phyloP scores from a whole-genome alignment of 2,113 vertebrate genomes.

The Hymenochirus boettgeri region DNA sequence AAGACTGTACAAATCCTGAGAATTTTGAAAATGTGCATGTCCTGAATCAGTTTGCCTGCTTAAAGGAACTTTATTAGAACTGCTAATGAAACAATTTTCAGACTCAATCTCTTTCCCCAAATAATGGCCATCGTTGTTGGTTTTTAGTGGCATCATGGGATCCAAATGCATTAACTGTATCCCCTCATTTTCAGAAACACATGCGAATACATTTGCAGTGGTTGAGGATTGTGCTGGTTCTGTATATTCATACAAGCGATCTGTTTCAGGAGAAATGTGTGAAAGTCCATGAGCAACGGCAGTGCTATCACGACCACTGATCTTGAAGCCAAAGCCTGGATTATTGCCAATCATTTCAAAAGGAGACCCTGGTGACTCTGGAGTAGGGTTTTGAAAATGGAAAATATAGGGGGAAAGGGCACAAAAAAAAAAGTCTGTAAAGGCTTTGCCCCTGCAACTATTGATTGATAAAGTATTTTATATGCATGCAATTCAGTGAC shows the following conservation, averaged over 20 bases:
- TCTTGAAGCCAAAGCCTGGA: constrained; percentile 68
- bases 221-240: background rate
- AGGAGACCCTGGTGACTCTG: constrained; percentile 78
- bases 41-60: background rate
- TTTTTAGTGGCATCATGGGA: background rate
- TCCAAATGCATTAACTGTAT: background rate
- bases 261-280: background rate
- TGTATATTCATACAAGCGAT: background rate
- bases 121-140: background rate
- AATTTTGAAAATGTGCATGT: background rate
- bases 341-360: constrained; percentile 78
- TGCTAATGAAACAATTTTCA: background rate
- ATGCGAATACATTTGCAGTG: background rate
- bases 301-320: constrained; percentile 55
- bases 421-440: constrained; percentile 36
- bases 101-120: background rate
- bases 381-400: constrained; percentile 41
- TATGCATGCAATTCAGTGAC: background rate
- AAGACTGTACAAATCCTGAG: background rate
- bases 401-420: constrained; percentile 46
- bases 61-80: background rate
- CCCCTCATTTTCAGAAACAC: background rate
- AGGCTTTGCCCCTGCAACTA: constrained; percentile 11
- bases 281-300: background rate
- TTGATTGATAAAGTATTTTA: constrained; percentile 31